Conservation (phyloP, 2,113 vertebrate species). For the Sylvicapra grimmia region DNA sequence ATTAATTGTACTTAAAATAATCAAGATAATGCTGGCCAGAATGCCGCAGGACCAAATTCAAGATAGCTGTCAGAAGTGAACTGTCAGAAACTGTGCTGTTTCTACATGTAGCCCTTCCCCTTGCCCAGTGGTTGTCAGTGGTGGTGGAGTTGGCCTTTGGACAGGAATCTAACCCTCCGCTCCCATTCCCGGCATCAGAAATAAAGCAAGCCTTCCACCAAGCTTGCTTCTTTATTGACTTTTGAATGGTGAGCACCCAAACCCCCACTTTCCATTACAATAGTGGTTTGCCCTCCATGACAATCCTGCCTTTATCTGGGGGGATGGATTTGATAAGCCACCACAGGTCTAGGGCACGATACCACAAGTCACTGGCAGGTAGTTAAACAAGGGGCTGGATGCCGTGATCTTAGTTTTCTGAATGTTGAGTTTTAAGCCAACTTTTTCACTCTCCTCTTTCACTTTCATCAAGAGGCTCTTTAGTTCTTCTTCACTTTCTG, state of each 20-base stretch:
- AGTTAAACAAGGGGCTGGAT: neutral
- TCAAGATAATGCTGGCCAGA: neutral
- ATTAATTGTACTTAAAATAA: neutral
- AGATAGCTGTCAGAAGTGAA: neutral
- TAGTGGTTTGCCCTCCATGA: neutral
- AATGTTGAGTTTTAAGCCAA: neutral
- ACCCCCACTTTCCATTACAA: neutral
- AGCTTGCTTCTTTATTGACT: neutral
- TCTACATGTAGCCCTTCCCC: neutral
- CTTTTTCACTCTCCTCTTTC: neutral
- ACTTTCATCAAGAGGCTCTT: neutral
- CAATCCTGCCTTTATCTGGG: neutral
- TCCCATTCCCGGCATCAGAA: neutral
- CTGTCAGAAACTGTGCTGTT: neutral
- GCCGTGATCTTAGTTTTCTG: neutral
- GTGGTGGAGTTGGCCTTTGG: neutral
- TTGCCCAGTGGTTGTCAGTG: neutral
- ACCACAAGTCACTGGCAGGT: rapidly evolving
- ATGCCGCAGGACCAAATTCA: neutral
- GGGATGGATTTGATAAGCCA: neutral
- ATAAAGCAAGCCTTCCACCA: neutral
- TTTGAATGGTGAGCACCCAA: neutral
- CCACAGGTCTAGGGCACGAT: neutral
- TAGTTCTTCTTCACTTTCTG: neutral
- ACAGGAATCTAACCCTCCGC: neutral